Percentiles rank a stretch among this genome's conserved stretches.
Evolutionary conservation across 2,888 invertebrate species (phyloP).

Genomic region (Miltochrista miniata): DNA sequence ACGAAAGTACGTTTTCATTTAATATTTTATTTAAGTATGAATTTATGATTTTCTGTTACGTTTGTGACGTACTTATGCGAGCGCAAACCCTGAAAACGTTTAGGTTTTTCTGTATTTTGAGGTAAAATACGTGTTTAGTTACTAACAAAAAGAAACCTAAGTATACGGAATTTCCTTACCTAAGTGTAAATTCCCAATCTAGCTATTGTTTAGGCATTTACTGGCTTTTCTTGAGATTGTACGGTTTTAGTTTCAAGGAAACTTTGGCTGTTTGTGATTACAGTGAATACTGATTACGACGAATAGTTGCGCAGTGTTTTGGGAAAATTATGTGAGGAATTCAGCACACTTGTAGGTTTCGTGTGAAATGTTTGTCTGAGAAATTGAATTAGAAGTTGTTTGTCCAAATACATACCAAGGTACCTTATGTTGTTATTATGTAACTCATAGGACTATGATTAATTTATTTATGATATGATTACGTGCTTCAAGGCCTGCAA

Average conservation of each 20-base stretch:
- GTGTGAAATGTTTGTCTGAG: background rate
- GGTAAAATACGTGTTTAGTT: background rate
- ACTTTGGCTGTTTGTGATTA: constrained; percentile 16
- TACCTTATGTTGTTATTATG: no score
- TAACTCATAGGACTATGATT: no score
- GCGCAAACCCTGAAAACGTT: no score
- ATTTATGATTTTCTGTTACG: no score
- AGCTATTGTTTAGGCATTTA: background rate
- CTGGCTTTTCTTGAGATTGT: constrained; percentile 5
- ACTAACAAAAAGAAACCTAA: background rate
- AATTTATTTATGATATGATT: no score
- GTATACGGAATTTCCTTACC: constrained; percentile 15
- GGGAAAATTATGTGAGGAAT: constrained; percentile 15
- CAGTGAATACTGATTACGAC: no score
- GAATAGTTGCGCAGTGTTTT: constrained; percentile 12
- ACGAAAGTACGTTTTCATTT: no score
- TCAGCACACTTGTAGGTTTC: background rate
- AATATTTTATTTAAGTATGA: no score
- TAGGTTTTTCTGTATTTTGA: background rate
- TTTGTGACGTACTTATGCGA: no score
- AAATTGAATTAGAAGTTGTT: background rate
- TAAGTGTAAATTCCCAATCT: constrained; percentile 15
- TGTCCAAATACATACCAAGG: no score
- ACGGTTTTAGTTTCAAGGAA: background rate
- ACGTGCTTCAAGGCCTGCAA: no score